These are phyloP conservation scores for Amblyjoppa proteus DNA, from an alignment of 2,888 invertebrate species.

Conservation along the genomic window DNA sequence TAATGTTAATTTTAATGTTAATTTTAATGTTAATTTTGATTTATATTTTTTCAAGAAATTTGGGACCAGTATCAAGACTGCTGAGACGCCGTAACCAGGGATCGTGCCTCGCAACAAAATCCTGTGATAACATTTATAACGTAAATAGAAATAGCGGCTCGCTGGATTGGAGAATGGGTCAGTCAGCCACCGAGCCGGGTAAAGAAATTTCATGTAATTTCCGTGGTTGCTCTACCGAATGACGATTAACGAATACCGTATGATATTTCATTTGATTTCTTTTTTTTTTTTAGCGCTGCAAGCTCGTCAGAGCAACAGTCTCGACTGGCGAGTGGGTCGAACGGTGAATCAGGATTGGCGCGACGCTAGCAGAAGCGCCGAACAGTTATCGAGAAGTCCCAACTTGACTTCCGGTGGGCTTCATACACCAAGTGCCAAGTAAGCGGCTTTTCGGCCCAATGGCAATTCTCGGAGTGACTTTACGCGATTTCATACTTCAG, in stretches of 20 bases:
- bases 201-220: conserved; percentile 43
- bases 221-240: neutral
- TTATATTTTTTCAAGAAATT: conserved; percentile 76
- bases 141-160: conserved; percentile 82
- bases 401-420: conserved; percentile 77
- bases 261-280: neutral
- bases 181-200: conserved; percentile 78
- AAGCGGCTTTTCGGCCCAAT: conserved; percentile 33
- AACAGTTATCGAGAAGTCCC: conserved; percentile 79
- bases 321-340: conserved; percentile 82
- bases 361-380: conserved; percentile 81
- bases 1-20: neutral
- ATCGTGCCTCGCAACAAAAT: conserved; percentile 83
- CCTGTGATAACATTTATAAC: conserved; percentile 85
- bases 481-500: no score
- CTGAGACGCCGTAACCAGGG: conserved; percentile 82
- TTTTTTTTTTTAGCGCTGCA: conserved; percentile 74
- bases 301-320: conserved; percentile 80
- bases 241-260: conserved; percentile 7
- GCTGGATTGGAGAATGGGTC: conserved; percentile 80
- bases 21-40: neutral
- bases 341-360: conserved; percentile 78
- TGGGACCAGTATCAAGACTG: conserved; percentile 84
- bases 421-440: conserved; percentile 81
- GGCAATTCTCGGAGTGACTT: no score